phyloP scores from a whole-genome alignment of 1,140 invertebrate genomes.

The Nephotettix cincticeps region DNA sequence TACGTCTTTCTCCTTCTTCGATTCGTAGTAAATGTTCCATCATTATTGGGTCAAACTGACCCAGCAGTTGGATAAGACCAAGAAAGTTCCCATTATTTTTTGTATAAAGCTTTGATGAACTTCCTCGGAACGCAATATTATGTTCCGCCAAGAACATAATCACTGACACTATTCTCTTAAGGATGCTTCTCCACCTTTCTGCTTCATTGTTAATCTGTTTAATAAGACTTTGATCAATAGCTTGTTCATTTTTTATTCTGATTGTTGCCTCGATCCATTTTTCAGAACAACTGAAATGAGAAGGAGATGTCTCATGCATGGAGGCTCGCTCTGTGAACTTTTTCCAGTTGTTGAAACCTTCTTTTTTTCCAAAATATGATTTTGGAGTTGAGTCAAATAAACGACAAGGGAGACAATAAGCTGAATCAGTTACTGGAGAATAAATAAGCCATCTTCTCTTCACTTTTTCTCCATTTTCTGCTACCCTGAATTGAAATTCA shows the following conservation, averaged over 20 bases:
- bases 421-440: conserved; percentile 16
- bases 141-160: conserved; percentile 33
- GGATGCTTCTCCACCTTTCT: conserved; percentile 24
- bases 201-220: conserved; percentile 18
- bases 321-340: background rate
- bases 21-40: conserved; percentile 33
- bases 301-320: conserved; percentile 22
- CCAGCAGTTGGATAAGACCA: conserved; percentile 33
- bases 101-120: conserved; percentile 30
- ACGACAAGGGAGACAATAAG: conserved; percentile 2
- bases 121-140: conserved; percentile 36
- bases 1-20: conserved; percentile 21
- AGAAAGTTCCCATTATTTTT: conserved; percentile 38
- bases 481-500: conserved; percentile 4
- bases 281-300: conserved; percentile 1
- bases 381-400: conserved; percentile 4
- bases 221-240: too few species aligned
- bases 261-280: conserved; percentile 16
- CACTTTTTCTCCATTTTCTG: conserved; percentile 23
- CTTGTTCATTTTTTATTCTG: conserved; percentile 3
- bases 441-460: conserved; percentile 25
- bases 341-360: conserved; percentile 20
- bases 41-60: conserved; percentile 36
- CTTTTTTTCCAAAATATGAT: conserved; percentile 9
- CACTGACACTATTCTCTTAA: conserved; percentile 31